Evolutionary conservation across 2,888 invertebrate species (phyloP).

Genomic region (Drosophila picticornis): DNA sequence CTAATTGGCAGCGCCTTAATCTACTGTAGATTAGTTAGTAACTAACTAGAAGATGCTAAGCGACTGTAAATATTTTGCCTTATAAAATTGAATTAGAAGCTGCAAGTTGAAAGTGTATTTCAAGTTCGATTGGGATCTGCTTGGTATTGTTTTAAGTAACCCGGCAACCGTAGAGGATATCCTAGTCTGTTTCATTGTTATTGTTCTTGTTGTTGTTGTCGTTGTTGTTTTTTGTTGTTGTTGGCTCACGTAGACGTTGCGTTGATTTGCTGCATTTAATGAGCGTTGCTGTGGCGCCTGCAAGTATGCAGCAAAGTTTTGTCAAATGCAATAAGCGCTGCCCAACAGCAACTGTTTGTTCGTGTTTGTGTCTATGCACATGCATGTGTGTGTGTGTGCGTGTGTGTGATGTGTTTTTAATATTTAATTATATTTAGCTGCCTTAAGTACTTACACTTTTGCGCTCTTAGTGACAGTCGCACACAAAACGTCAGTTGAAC

Average conservation of each 20-base stretch:
- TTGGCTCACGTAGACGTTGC: constrained; percentile 44
- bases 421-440: constrained; percentile 81
- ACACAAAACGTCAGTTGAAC: constrained; percentile 36
- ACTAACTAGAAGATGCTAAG: neutral
- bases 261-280: constrained; percentile 73
- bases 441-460: constrained; percentile 80
- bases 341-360: constrained; percentile 27
- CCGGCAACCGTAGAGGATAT: constrained; percentile 31
- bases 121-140: neutral
- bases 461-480: constrained; percentile 70
- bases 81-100: neutral
- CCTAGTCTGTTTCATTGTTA: constrained; percentile 32
- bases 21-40: neutral
- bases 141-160: constrained; percentile 10
- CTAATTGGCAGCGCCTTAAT: too few species aligned
- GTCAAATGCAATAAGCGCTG: constrained; percentile 73
- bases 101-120: constrained; percentile 17
- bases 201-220: constrained; percentile 35
- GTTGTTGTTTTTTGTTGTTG: constrained; percentile 25
- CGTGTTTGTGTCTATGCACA: neutral
- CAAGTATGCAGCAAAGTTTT: constrained; percentile 74
- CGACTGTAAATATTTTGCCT: neutral
- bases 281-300: constrained; percentile 72
- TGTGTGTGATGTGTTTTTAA: constrained; percentile 62
- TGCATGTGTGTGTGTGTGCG: constrained; percentile 1